Conservation (phyloP, 2,797 vertebrate species). For the Masticophis lateralis region DNA sequence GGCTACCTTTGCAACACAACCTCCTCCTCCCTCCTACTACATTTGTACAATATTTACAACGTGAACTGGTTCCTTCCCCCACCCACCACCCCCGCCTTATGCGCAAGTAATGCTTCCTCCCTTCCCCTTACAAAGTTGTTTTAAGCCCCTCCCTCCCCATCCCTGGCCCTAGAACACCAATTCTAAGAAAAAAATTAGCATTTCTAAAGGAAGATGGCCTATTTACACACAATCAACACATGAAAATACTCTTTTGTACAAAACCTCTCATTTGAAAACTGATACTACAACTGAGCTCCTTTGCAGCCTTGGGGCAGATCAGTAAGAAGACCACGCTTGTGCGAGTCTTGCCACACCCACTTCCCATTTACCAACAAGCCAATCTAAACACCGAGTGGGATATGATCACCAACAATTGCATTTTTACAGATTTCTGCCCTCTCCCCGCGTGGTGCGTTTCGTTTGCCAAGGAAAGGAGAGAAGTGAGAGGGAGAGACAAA, state of each 20-base stretch:
- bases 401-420: constrained; percentile 49
- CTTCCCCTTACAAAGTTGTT: constrained; percentile 22
- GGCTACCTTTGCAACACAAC: constrained; percentile 59
- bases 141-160: constrained; percentile 61
- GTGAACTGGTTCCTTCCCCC: constrained; percentile 22
- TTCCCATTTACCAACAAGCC: constrained; percentile 3
- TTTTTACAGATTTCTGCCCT: constrained; percentile 32
- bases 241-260: constrained; percentile 83
- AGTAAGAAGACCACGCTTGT: not conserved
- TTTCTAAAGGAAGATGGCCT: constrained; percentile 75
- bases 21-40: constrained; percentile 39
- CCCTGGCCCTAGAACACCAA: constrained; percentile 69
- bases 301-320: constrained; percentile 57
- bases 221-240: constrained; percentile 81
- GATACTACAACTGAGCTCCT: constrained; percentile 67
- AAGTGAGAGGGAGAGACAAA: constrained; percentile 35
- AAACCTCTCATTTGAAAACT: constrained; percentile 79
- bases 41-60: constrained; percentile 60
- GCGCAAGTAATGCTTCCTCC: not conserved
- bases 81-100: not conserved
- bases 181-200: constrained; percentile 75
- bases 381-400: constrained; percentile 55
- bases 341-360: not conserved
- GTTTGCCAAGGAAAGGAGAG: constrained; percentile 52
- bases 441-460: not conserved